phyloP scores from a whole-genome alignment of 2,113 vertebrate species.

The Orycteropus afer region DNA sequence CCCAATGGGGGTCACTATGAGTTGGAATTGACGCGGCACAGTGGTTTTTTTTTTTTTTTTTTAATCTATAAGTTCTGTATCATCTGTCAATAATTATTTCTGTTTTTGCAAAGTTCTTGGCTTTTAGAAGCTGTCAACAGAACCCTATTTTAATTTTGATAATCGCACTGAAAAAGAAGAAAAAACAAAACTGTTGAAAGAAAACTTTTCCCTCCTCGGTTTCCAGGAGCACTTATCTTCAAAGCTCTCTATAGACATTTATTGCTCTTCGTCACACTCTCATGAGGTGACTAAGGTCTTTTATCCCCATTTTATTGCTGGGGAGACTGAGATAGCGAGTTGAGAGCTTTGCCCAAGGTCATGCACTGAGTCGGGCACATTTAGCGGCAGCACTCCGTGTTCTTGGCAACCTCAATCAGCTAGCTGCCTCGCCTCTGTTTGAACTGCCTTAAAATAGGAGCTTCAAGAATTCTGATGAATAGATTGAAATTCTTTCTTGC shows the following conservation, averaged over 20 bases:
- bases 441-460: background rate
- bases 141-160: background rate
- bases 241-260: background rate
- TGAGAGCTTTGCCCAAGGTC: background rate
- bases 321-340: background rate
- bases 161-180: background rate
- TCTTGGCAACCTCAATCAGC: background rate
- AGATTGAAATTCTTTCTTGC: background rate
- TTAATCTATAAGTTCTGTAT: background rate
- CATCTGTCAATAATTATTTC: background rate
- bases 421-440: background rate
- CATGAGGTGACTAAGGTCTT: background rate
- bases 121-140: background rate
- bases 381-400: background rate
- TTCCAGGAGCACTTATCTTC: background rate
- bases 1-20: no score
- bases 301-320: slow-evolving; percentile 38
- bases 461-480: background rate
- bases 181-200: background rate
- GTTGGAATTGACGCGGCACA: no score
- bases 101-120: background rate
- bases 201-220: background rate
- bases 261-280: background rate
- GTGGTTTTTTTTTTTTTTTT: no score
- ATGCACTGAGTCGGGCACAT: background rate